Evolutionary conservation across 2,113 vertebrate genomes (phyloP).

Genomic region (Struthidea cinerea): DNA sequence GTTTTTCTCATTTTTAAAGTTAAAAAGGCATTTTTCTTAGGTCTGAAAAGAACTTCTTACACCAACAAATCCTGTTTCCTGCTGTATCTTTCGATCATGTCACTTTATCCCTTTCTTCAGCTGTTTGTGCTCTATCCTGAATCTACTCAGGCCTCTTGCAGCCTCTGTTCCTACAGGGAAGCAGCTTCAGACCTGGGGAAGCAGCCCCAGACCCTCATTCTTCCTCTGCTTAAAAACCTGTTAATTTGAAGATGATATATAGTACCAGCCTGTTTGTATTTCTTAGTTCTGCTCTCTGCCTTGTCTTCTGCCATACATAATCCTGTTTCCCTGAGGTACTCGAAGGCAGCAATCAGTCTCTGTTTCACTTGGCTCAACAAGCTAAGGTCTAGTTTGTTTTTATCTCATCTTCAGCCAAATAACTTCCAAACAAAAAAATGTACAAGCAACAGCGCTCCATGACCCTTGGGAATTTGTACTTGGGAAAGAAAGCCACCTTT

Average conservation of each 20-base stretch:
- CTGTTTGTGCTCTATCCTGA: background rate
- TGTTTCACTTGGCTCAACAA: background rate
- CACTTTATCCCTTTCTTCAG: background rate
- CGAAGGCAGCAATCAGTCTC: background rate
- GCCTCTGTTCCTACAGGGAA: background rate
- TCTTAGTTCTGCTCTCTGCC: background rate
- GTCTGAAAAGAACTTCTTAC: background rate
- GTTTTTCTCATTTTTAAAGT: background rate
- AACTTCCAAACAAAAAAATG: background rate
- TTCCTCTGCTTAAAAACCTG: background rate
- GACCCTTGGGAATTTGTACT: background rate
- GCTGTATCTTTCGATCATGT: background rate
- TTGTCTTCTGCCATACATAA: background rate
- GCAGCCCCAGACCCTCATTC: background rate
- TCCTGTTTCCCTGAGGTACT: background rate
- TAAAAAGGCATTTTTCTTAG: background rate
- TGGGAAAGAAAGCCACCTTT: background rate
- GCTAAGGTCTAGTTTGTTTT: background rate
- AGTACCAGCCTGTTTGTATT: background rate
- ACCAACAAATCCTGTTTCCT: background rate
- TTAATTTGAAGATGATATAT: background rate
- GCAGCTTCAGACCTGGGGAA: background rate
- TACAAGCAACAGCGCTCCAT: background rate
- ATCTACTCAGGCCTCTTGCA: background rate
- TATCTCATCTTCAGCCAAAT: background rate